These are phyloP conservation scores for Ichneumoninae sp. DNA, from an alignment of 2,888 invertebrate genomes.

Conservation along the genomic window DNA sequence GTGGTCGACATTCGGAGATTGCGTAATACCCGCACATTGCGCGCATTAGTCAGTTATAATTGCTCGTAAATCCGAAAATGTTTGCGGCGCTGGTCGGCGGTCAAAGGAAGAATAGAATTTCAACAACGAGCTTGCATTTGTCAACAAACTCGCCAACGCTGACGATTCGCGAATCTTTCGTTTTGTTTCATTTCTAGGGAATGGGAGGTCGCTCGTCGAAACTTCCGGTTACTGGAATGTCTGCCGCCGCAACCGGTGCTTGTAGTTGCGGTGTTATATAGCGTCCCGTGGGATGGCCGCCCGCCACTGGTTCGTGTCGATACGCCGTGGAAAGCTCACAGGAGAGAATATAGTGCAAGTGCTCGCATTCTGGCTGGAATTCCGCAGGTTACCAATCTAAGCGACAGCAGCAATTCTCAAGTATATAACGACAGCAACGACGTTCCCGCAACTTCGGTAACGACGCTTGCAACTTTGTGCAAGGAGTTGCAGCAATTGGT, in stretches of 20 bases:
- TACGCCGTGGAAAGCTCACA: conserved; percentile 30
- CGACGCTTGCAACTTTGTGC: conserved; percentile 50
- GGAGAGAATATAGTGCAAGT: conserved; percentile 4
- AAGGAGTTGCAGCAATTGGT: conserved; percentile 27
- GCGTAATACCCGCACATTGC: conserved; percentile 71
- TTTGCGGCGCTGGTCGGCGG: conserved; percentile 60
- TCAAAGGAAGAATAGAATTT: conserved; percentile 44
- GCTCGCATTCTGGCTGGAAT: conserved; percentile 25
- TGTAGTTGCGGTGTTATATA: conserved; percentile 9
- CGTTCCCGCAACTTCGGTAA: conserved; percentile 50
- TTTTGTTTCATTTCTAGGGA: conserved; percentile 52
- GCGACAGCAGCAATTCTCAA: conserved; percentile 7
- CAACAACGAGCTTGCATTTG: conserved; percentile 13
- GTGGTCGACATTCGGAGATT: conserved; percentile 57
- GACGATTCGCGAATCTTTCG: conserved; percentile 13
- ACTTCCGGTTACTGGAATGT: conserved; percentile 48
- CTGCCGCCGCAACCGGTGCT: conserved; percentile 17
- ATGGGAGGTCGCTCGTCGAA: conserved; percentile 38
- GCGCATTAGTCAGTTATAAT: conserved; percentile 74
- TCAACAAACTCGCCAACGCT: background rate
- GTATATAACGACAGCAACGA: conserved; percentile 36
- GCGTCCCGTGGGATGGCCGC: conserved; percentile 9
- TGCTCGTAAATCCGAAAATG: conserved; percentile 78
- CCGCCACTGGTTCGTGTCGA: conserved; percentile 42
- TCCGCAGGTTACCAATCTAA: conserved; percentile 17